These are phyloP conservation scores for Tribolium madens DNA, from an alignment of 1,140 invertebrate genomes.

Conservation along the genomic window DNA sequence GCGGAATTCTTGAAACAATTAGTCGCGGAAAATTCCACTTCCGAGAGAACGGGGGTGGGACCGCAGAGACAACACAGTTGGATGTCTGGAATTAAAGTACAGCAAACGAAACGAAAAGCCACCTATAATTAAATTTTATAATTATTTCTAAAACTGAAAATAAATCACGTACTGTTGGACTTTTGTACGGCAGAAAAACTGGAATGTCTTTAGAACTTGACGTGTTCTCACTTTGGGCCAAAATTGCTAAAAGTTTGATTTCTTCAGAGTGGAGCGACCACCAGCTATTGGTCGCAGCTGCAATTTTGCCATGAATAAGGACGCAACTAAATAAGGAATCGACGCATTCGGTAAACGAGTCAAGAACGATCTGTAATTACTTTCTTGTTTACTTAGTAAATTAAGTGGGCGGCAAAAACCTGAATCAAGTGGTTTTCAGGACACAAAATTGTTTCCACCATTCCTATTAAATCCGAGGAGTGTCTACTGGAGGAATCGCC, in stretches of 20 bases:
- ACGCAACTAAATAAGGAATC: constrained; percentile 85
- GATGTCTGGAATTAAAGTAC: constrained; percentile 79
- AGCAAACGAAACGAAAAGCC: constrained; percentile 83
- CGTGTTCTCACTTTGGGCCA: constrained; percentile 74
- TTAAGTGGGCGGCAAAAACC: constrained; percentile 66
- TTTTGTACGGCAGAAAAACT: constrained; percentile 85
- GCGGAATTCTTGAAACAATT: constrained; percentile 80
- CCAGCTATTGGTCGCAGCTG: constrained; percentile 84
- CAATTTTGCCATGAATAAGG: constrained; percentile 79
- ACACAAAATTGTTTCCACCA: constrained; percentile 76
- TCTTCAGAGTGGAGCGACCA: constrained; percentile 79
- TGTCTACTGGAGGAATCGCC: constrained; percentile 71
- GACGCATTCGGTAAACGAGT: constrained; percentile 80
- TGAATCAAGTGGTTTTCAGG: constrained; percentile 79
- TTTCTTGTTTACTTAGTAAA: constrained; percentile 16
- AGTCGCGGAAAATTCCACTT: constrained; percentile 79
- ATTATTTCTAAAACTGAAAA: too few relatives aligned
- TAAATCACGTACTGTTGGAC: constrained; percentile 77
- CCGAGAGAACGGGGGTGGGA: constrained; percentile 76
- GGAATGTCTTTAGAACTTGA: constrained; percentile 80
- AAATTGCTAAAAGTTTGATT: constrained; percentile 77
- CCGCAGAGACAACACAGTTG: constrained; percentile 84
- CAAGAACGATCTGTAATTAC: constrained; percentile 76
- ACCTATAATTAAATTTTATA: constrained; percentile 69
- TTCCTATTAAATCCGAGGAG: constrained; percentile 72